Percentiles rank a stretch among this genome's conserved stretches.
Conservation (phyloP, 2,113 vertebrate genomes). For the Dipodomys stephensi region DNA sequence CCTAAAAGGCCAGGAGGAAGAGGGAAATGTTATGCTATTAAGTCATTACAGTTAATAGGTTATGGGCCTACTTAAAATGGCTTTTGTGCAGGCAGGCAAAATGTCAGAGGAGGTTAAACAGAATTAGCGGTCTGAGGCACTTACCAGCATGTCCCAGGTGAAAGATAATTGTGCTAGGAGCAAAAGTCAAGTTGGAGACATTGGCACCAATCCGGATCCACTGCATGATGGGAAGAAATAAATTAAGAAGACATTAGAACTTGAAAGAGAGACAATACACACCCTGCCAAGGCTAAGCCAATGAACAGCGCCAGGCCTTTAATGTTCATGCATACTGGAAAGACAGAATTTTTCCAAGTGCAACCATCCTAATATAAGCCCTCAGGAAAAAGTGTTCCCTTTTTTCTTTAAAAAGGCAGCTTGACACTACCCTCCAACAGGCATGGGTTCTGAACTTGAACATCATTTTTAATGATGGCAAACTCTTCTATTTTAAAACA, state of each 20-base stretch:
- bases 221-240: constrained; percentile 84
- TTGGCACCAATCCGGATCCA: constrained; percentile 99
- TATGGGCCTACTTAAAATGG: constrained; percentile 81
- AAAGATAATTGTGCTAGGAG: constrained; percentile 97
- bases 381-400: neutral
- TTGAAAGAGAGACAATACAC: constrained; percentile 22
- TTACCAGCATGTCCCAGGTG: constrained; percentile 97
- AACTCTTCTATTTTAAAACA: constrained; percentile 44
- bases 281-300: constrained; percentile 17
- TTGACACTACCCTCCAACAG: constrained; percentile 16
- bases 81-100: constrained; percentile 76
- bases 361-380: neutral
- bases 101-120: constrained; percentile 84
- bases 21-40: constrained; percentile 87
- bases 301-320: neutral
- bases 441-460: constrained; percentile 8
- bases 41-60: constrained; percentile 89
- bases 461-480: constrained; percentile 12
- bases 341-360: constrained; percentile 52
- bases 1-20: constrained; percentile 85
- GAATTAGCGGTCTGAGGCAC: constrained; percentile 82
- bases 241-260: constrained; percentile 77
- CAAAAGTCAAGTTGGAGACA: constrained; percentile 96
- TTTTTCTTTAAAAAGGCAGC: constrained; percentile 38
- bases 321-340: constrained; percentile 14